phyloP scores from a whole-genome alignment of 2,113 vertebrate genomes.

The Stegastes partitus region DNA sequence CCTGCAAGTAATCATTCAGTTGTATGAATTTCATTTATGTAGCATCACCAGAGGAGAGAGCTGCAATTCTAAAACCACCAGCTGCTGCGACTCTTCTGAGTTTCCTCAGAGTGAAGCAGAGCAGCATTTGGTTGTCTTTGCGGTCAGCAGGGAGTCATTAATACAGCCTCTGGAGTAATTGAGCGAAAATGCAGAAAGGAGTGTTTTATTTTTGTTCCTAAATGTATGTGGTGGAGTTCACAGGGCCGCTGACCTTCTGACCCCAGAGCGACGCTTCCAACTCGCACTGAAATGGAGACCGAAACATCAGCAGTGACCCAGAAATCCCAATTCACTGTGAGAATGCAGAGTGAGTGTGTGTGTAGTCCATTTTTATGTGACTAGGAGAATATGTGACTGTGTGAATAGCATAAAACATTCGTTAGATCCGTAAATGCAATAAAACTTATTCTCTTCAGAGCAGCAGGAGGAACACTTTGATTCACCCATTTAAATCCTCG shows the following conservation, averaged over 20 bases:
- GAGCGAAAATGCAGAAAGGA: conserved; percentile 34
- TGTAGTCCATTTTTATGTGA: conserved; percentile 8
- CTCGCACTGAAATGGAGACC: conserved; percentile 51
- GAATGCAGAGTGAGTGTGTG: conserved; percentile 32
- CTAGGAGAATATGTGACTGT: background rate
- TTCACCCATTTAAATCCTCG: too few species aligned
- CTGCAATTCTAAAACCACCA: background rate
- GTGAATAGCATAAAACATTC: background rate
- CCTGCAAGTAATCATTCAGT: too few species aligned
- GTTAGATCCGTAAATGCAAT: too few species aligned
- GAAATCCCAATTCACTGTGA: conserved; percentile 60
- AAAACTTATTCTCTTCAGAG: too few species aligned
- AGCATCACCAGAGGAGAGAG: too few species aligned
- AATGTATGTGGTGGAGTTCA: conserved; percentile 44
- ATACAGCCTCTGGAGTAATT: conserved; percentile 31
- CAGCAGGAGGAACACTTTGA: too few species aligned
- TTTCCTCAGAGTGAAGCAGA: background rate
- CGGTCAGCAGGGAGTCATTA: conserved; percentile 39
- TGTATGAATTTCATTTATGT: too few species aligned
- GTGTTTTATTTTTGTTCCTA: conserved; percentile 30
- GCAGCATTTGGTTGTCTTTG: background rate
- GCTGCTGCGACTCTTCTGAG: background rate
- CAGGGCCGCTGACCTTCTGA: conserved; percentile 48
- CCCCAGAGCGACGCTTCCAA: conserved; percentile 15
- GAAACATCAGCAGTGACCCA: conserved; percentile 71